Evolutionary conservation across 1,140 invertebrate species (phyloP), one percentile per base, ranked within the genome.

Genomic region (Habropoda laboriosa): DNA sequence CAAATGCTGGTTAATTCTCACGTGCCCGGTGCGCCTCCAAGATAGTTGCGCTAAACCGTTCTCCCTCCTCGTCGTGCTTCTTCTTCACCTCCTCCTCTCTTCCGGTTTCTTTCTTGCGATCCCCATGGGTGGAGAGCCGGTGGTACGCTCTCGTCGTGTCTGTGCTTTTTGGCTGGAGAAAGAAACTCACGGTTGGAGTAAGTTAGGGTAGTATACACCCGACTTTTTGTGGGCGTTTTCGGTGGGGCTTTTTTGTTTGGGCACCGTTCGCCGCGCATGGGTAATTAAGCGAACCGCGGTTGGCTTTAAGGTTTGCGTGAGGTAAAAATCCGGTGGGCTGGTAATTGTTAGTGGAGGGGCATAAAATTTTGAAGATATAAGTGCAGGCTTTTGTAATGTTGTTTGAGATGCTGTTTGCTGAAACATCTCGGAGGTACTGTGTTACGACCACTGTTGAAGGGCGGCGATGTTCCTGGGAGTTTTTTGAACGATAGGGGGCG

Each of bases 1-100:
- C 89, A 90, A 89, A 87, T 89, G 84, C 86, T 86, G 72, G 83
- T 87, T 87, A 86, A 85, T 86, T 84, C 80, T 77, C 75, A 79
- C 78, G 82, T 80, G 77, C 47, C 53, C 55, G 40, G 32, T 53
- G 79, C 75, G 40, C 78, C 53, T 47, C 40, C 76, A 27, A 64
- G 72, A 64, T 81, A 61, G 82, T 85, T 74, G 49, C 51, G 45
- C 21, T 83, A 68, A 84, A 75, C 24, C 61, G 61, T 30, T n/a
- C n/a, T 53, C 27, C 24, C 30, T 35, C 35, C 45, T 38, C 18
- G 21, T n/a, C 3, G 27, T 27, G n/a, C 40, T 12, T 12, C 63
- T n/a, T n/a, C n/a, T n/a, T n/a, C n/a, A n/a, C n/a, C 27, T 21
- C 24, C 24, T 49, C 51, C n/a, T 35, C 30, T 53, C 30, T 40